Percentiles rank a stretch among this genome's conserved stretches.
Evolutionary conservation across 2,888 invertebrate genomes (phyloP).

Genomic region (Cataglyphis albicans): DNA sequence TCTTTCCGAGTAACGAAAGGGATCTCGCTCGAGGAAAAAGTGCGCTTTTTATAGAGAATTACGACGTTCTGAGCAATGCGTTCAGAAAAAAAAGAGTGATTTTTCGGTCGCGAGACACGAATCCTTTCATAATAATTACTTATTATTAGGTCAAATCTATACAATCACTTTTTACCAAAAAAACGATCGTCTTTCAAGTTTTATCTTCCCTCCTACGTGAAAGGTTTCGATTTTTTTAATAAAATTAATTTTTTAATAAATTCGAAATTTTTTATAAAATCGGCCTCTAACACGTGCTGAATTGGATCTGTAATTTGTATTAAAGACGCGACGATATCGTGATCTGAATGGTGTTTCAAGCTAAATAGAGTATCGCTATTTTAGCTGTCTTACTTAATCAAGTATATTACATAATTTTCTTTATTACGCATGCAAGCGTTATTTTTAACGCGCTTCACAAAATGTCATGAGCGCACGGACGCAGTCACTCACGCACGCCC

Average conservation of each 20-base stretch:
- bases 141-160: neutral
- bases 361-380: neutral
- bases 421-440: neutral
- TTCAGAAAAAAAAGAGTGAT: neutral
- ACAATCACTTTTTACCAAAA: neutral
- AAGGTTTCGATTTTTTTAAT: neutral
- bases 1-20: constrained; percentile 48
- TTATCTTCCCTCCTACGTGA: neutral
- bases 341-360: neutral
- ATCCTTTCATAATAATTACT: neutral
- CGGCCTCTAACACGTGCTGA: neutral
- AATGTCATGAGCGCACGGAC: constrained; percentile 19
- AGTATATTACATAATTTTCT: constrained; percentile 30
- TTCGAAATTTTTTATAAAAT: no score
- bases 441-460: constrained; percentile 29
- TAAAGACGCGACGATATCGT: neutral
- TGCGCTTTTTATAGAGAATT: constrained; percentile 26
- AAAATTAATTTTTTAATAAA: neutral
- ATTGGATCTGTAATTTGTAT: neutral
- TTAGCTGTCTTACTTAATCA: neutral
- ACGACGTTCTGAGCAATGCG: neutral
- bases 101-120: neutral
- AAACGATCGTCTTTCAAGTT: neutral
- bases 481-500: constrained; percentile 10
- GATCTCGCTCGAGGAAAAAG: constrained; percentile 41